Evolutionary conservation across 2,113 vertebrate genomes (phyloP), one percentile per base, ranked within the genome.

Genomic region (Ammodytes marinus): DNA sequence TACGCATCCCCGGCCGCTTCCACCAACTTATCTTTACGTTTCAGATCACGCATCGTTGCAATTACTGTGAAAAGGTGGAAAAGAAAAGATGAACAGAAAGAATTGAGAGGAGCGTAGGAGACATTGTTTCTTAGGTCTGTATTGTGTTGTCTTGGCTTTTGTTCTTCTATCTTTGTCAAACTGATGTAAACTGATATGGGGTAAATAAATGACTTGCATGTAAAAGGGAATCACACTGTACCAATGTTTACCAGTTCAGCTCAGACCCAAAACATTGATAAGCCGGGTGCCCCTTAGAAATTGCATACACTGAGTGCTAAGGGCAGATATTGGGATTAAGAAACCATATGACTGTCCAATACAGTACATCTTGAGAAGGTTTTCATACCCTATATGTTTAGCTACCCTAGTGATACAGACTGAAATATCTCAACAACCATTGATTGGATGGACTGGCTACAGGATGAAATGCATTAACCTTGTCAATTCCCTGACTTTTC

Each of bases 31-130:
- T 93, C 95, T 68, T 96, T 97, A 79, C 95, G 96, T 42, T 92
- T 82, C 82, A 98, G 91, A 76, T 97, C 96, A 17, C 97, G 92
- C 97, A 98, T 97, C 19, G 97, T 98, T 79, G 97, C 97, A 10
- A 97, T 94, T 63, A 98, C 97, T 98, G 88, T 3, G 72, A 65
- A n/a, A 15, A 83, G 50, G 12, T 35, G 76, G 52, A 77, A 12
- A 53, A 42, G 0, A 19, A 4, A 40, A 35, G 17, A 47, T 15
- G 35, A 27, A 47, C 5, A 40, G 15, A 35, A 9, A 47, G 6
- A 45, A 11, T 0, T 7, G 0, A 42, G 3, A 37, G n/a, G 35
- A 14, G 45, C 0, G 1, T 37, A 12, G 37, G 14, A 14, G 42
- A 77, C 17, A 65, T 27, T 40, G 58, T 49, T 19, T 46, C 2